These are phyloP conservation scores for Bungarus multicinctus DNA, from an alignment of 2,113 vertebrate genomes.

Conservation along the genomic window DNA sequence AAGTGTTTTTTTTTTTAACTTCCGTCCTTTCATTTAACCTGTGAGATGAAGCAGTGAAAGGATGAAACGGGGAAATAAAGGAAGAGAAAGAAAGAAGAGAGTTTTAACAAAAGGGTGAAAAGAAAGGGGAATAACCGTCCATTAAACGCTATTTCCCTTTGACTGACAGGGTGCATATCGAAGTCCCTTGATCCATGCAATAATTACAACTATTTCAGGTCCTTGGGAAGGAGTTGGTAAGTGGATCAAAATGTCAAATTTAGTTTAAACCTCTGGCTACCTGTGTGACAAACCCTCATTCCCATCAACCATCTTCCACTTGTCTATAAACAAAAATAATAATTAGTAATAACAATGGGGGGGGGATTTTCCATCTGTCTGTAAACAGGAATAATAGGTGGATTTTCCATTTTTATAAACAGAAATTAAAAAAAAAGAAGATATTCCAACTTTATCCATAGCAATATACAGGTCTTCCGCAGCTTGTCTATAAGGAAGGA, in stretches of 20 bases:
- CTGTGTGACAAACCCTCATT: neutral
- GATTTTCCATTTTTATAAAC: neutral
- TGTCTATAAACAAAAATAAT: neutral
- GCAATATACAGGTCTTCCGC: neutral
- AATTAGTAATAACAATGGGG: neutral
- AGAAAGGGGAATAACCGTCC: neutral
- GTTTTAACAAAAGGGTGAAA: neutral
- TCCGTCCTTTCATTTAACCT: neutral
- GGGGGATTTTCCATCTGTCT: neutral
- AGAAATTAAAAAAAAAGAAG: neutral
- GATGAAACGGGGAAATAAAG: neutral
- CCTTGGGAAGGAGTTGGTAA: neutral
- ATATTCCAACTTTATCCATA: neutral
- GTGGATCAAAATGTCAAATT: neutral
- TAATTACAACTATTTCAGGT: neutral
- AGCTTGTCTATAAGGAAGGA: neutral
- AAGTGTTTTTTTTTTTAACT: neutral
- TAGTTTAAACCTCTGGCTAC: neutral
- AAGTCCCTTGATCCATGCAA: neutral
- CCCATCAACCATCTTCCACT: neutral
- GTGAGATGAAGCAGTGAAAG: neutral
- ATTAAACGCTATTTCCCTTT: neutral
- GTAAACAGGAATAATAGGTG: neutral
- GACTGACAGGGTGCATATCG: neutral
- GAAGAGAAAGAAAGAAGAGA: neutral